Percentiles rank a stretch among this genome's conserved stretches.
Evolutionary conservation across 2,888 invertebrate genomes (phyloP).

Genomic region (Rhingia campestris): DNA sequence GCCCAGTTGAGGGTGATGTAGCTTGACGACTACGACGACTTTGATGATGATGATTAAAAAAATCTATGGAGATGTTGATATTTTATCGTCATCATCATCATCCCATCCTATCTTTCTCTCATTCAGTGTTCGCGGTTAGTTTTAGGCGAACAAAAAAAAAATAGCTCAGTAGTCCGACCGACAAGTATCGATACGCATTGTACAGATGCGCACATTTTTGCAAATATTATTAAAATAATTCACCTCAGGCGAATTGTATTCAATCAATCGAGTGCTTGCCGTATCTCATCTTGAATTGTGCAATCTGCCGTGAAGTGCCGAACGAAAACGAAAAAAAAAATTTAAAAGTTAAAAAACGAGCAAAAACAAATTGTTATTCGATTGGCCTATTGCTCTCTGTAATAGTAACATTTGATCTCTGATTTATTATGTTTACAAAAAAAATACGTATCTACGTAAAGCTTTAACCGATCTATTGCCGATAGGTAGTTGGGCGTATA

Average conservation of each 20-base stretch:
- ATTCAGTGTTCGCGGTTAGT: not conserved
- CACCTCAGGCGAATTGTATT: slow-evolving; percentile 34
- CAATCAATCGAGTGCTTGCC: slow-evolving; percentile 45
- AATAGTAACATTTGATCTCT: slow-evolving; percentile 65
- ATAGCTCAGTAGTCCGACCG: slow-evolving; percentile 34
- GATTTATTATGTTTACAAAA: slow-evolving; percentile 45
- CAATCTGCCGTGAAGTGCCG: slow-evolving; percentile 31
- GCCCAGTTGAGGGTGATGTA: slow-evolving; percentile 16
- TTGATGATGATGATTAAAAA: not conserved
- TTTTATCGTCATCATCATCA: slow-evolving; percentile 26
- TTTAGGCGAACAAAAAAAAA: not conserved
- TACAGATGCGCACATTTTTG: slow-evolving; percentile 16
- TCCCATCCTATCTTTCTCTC: slow-evolving; percentile 26
- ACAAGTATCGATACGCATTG: slow-evolving; percentile 42
- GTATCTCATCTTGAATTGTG: slow-evolving; percentile 51
- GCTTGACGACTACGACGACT: not conserved
- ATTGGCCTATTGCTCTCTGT: slow-evolving; percentile 24
- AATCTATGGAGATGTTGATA: slow-evolving; percentile 2
- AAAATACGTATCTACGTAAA: slow-evolving; percentile 26
- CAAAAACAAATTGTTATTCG: slow-evolving; percentile 43
- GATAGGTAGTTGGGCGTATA: slow-evolving; percentile 45
- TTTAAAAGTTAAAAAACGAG: slow-evolving; percentile 1
- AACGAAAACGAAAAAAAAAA: slow-evolving; percentile 2
- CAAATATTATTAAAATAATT: slow-evolving; percentile 28
- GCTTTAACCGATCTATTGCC: not conserved